Evolutionary conservation across 2,888 invertebrate genomes (phyloP).

Genomic region (Scelioninae gen. 2): DNA sequence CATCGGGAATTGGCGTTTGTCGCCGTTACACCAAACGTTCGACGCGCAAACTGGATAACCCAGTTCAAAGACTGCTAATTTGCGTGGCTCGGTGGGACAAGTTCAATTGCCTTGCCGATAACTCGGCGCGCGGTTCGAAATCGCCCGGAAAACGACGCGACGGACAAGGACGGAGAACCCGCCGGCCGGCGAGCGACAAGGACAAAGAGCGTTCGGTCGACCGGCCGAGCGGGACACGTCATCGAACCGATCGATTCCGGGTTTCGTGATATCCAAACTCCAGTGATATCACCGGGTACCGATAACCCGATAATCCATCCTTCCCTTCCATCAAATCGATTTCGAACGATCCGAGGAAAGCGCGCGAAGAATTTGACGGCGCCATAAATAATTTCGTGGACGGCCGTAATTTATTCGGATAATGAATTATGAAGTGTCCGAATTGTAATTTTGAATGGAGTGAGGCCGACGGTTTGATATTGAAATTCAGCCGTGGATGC

Average conservation of each 20-base stretch:
- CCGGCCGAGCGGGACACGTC: too few relatives aligned
- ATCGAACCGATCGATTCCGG: too few relatives aligned
- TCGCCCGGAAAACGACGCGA: too few relatives aligned
- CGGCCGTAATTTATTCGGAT: conserved; percentile 21
- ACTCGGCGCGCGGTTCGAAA: too few relatives aligned
- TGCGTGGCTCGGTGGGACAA: conserved; percentile 41
- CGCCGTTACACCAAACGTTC: conserved; percentile 37
- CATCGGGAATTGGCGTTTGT: conserved; percentile 30
- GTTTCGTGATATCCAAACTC: too few relatives aligned
- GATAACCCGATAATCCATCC: too few relatives aligned
- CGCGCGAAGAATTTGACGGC: conserved; percentile 34
- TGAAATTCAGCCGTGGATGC: conserved; percentile 12
- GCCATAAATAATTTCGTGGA: conserved; percentile 39
- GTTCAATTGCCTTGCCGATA: conserved; percentile 34
- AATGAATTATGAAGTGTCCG: conserved; percentile 45
- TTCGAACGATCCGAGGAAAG: too few relatives aligned
- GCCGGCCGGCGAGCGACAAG: neutral
- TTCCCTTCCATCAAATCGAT: too few relatives aligned
- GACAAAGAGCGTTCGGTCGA: too few relatives aligned
- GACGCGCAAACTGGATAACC: conserved; percentile 50
- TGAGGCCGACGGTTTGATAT: conserved; percentile 19
- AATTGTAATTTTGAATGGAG: conserved; percentile 30
- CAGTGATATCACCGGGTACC: too few relatives aligned
- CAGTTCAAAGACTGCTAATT: conserved; percentile 52
- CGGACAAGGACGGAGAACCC: neutral